Evolutionary conservation across 2,113 vertebrate species (phyloP).

Genomic region (Centropus unirufus): DNA sequence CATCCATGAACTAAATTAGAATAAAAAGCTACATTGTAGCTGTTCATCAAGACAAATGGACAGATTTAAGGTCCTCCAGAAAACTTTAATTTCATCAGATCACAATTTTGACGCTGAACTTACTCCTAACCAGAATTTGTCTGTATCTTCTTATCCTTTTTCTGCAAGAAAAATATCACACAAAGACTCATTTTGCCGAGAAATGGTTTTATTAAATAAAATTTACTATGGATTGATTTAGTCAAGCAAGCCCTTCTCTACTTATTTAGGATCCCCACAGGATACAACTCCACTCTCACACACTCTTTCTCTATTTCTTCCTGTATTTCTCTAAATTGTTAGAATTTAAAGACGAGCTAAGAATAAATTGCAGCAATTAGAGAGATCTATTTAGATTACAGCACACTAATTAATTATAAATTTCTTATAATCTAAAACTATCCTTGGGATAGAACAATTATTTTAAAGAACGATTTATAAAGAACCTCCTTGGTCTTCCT

Average conservation of each 20-base stretch:
- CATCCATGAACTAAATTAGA: not conserved
- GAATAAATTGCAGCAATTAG: not conserved
- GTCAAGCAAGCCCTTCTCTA: not conserved
- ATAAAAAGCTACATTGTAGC: not conserved
- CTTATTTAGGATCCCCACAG: not conserved
- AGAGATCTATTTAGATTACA: not conserved
- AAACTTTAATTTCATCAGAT: slow-evolving; percentile 15
- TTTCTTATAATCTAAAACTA: not conserved
- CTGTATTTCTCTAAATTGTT: not conserved
- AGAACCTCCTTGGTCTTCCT: not conserved
- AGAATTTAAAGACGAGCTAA: not conserved
- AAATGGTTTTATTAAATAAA: not conserved
- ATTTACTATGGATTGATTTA: not conserved
- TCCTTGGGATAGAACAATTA: not conserved
- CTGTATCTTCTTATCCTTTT: not conserved
- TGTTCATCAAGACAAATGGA: not conserved
- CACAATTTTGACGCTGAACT: not conserved
- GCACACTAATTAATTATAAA: not conserved
- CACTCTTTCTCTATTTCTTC: not conserved
- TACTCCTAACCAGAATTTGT: slow-evolving; percentile 2
- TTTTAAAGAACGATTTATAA: not conserved
- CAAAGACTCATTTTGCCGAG: not conserved
- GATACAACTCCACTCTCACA: not conserved
- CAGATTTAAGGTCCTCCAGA: not conserved
- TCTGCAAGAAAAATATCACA: not conserved